phyloP scores from a whole-genome alignment of 2,113 vertebrate genomes.

The Mustelus asterias region DNA sequence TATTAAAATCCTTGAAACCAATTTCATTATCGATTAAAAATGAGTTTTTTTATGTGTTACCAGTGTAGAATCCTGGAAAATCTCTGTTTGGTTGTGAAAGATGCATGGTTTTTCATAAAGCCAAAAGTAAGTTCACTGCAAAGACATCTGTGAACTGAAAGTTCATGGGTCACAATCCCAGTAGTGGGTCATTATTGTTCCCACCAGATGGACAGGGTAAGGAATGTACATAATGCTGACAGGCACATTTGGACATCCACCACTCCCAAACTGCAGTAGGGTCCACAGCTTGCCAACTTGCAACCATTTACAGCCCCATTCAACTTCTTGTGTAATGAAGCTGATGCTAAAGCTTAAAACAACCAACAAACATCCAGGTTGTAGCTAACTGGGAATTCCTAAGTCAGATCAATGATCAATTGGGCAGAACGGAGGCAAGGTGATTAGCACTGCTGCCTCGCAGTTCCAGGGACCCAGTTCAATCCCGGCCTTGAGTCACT shows the following conservation, averaged over 20 bases:
- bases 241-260: background rate
- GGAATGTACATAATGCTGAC: background rate
- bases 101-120: background rate
- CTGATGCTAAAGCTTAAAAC: background rate
- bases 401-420: background rate
- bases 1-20: background rate
- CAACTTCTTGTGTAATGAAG: no score
- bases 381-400: background rate
- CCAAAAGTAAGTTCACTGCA: background rate
- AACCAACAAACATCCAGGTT: background rate
- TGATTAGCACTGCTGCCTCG: no score
- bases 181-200: background rate
- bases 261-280: background rate
- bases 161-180: background rate
- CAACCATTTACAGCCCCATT: background rate
- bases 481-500: no score
- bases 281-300: background rate
- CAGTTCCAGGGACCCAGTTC: no score
- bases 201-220: no score
- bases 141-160: background rate
- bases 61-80: background rate
- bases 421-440: no score
- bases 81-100: background rate
- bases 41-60: background rate
- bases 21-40: background rate